phyloP scores from a whole-genome alignment of 2,888 invertebrate genomes.

The Tyria jacobaeae region DNA sequence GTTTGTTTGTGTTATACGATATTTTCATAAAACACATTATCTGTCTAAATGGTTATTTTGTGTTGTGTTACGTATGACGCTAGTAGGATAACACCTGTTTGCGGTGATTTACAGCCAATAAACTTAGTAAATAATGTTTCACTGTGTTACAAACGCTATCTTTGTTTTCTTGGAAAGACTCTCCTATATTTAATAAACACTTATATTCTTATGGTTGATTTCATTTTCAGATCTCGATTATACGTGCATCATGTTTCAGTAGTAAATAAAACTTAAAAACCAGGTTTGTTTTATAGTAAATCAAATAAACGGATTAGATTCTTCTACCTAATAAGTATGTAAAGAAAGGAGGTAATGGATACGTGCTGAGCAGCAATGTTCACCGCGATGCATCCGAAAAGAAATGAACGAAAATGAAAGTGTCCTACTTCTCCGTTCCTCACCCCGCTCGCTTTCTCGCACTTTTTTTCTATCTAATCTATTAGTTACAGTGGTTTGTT shows the following conservation, averaged over 20 bases:
- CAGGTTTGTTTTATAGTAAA: slow-evolving; percentile 18
- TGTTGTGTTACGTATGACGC: not conserved
- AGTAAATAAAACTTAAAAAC: not conserved
- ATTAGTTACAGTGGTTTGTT: slow-evolving; percentile 72
- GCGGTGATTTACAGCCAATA: slow-evolving; percentile 16
- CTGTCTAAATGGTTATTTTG: not conserved
- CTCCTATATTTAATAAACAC: slow-evolving; percentile 22
- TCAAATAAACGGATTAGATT: slow-evolving; percentile 54
- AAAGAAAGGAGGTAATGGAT: slow-evolving; percentile 77
- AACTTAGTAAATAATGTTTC: slow-evolving; percentile 29
- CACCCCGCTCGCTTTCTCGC: slow-evolving; percentile 75
- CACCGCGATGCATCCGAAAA: slow-evolving; percentile 81
- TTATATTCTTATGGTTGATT: slow-evolving; percentile 4
- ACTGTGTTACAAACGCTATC: slow-evolving; percentile 25
- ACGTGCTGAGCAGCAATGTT: slow-evolving; percentile 77
- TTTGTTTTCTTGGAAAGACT: slow-evolving; percentile 19
- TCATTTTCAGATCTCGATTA: not conserved
- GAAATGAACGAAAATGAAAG: slow-evolving; percentile 86
- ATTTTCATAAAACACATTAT: slow-evolving; percentile 4
- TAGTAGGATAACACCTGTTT: slow-evolving; percentile 5
- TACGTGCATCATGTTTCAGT: not conserved
- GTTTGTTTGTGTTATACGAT: slow-evolving; percentile 25
- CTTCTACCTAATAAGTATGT: slow-evolving; percentile 65
- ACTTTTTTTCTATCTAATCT: slow-evolving; percentile 78
- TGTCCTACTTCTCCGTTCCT: slow-evolving; percentile 77